Conservation (phyloP, 2,797 vertebrate genomes). For the Schizothorax lantsangensis region DNA sequence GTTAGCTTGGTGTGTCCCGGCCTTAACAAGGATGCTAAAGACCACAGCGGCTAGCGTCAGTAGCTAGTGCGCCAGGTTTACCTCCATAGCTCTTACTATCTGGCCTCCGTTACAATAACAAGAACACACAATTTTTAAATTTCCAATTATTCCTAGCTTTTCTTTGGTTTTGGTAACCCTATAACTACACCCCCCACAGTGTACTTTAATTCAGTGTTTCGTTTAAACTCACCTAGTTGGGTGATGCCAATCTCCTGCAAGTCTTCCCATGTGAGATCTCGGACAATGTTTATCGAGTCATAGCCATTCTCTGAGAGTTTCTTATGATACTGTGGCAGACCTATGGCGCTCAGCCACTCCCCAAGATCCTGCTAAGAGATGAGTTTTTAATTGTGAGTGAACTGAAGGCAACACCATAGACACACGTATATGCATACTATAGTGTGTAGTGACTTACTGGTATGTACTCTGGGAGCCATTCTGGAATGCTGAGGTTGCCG, state of each 20-base stretch:
- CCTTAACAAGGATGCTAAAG: neutral
- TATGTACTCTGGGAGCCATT: slow-evolving; percentile 94
- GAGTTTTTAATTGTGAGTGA: neutral
- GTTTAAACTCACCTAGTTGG: slow-evolving; percentile 83
- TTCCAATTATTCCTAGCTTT: neutral
- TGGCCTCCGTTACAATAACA: neutral
- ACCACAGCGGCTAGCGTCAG: neutral
- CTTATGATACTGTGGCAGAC: slow-evolving; percentile 91
- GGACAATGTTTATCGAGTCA: slow-evolving; percentile 91
- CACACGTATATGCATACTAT: neutral
- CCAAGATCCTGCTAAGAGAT: slow-evolving; percentile 82
- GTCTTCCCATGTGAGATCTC: slow-evolving; percentile 94
- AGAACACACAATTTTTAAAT: neutral
- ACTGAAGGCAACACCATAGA: neutral
- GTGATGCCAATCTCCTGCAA: slow-evolving; percentile 96
- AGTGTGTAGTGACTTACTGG: slow-evolving; percentile 77
- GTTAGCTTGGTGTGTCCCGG: too few species aligned
- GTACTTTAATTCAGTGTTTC: neutral
- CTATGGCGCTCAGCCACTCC: slow-evolving; percentile 94
- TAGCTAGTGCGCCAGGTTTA: neutral
- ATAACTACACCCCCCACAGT: neutral
- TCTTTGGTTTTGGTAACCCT: neutral
- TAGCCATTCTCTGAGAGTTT: slow-evolving; percentile 92
- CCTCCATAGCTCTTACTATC: neutral
- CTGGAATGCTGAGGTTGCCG: slow-evolving; percentile 88